Conservation (phyloP, 2,888 invertebrate species). For the Limnephilus auricula region DNA sequence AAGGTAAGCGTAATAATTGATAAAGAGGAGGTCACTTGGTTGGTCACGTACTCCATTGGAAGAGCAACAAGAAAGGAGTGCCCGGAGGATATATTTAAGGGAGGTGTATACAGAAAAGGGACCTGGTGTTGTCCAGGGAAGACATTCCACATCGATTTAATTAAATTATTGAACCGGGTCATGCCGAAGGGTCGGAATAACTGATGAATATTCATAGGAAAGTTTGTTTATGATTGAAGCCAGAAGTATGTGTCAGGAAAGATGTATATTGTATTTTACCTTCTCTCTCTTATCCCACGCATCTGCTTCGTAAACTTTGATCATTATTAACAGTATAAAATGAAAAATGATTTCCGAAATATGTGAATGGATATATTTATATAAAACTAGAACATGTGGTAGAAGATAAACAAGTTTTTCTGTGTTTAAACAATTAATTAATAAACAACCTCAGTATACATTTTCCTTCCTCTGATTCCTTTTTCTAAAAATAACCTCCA, state of each 20-base stretch:
- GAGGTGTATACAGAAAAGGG: not conserved
- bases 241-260: not conserved
- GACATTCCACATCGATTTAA: not conserved
- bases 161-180: not conserved
- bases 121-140: not conserved
- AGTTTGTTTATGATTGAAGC: not conserved
- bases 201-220: not conserved
- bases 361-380: too few species aligned
- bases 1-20: not conserved
- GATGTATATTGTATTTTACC: not conserved
- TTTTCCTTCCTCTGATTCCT: too few species aligned
- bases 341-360: too few species aligned
- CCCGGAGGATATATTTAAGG: not conserved
- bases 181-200: not conserved
- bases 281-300: not conserved
- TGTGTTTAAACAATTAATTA: too few species aligned
- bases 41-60: not conserved
- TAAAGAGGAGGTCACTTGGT: not conserved
- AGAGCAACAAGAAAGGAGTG: not conserved
- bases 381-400: too few species aligned
- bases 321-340: too few species aligned
- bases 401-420: too few species aligned
- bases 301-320: too few species aligned
- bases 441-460: too few species aligned
- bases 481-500: too few species aligned